Base-by-base conservation (phyloP, 2,113 vertebrate species). In the Octodon degus region DNA sequence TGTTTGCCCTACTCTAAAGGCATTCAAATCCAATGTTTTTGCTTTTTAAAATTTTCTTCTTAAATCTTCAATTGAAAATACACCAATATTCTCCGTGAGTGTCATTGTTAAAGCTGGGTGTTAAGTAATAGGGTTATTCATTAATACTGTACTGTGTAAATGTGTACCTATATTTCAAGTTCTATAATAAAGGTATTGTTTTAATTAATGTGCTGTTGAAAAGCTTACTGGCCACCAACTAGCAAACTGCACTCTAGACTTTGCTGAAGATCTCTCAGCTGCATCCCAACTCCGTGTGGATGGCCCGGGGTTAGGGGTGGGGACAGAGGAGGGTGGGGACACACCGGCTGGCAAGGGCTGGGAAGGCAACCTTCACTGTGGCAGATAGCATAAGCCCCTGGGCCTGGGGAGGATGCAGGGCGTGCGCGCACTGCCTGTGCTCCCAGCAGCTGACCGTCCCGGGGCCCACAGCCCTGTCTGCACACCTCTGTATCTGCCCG, bases 261-360 rank as follows among this genome's bases (percentile, higher is more conserved):
- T n/a, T 79, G n/a, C 65, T 9, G 34, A 79, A 43, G 30, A 16
- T 32, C 17, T 58, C 5, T 11, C 1, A 2, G 14, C 68, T 84
- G 34, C 20, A 5, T 11, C 16, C 8, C 20, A 55, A 22, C 60
- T 74, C 58, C 30, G 7, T 86, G 88, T 55, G 37, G 13, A 1
- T 17, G 20, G 50, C 53, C 10, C 13, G 20, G 63, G 72, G 1
- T 34, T 0, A 47, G 3, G 55, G 37, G 17, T 11, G 0, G 3
- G 34, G 25, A 70, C 14, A 17, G 32, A 20, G 30, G 70, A 10
- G 8, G 2, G 12, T 12, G 12, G 40, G 47, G 67, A 27, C 19
- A 34, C 7, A 1, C 19, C 0, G 17, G 13, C 22, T 20, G 10
- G 40, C n/a, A 34, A 43, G n/a, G 60, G 20, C 65, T 74, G 7